phyloP scores from a whole-genome alignment of 2,113 vertebrate genomes.

The Triplophysa siluroides region DNA sequence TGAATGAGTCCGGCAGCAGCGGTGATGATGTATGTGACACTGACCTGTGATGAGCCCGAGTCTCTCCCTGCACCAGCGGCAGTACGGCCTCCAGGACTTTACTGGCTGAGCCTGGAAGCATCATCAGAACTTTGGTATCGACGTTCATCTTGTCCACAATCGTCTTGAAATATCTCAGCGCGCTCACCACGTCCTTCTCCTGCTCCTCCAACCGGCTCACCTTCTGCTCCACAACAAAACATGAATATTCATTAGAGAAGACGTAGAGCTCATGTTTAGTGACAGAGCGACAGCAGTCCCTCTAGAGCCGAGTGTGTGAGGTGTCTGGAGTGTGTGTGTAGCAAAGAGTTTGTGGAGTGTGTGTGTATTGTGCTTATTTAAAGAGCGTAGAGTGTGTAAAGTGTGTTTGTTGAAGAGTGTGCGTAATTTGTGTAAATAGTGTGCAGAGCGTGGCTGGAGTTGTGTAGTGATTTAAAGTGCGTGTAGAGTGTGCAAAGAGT shows the following conservation, averaged over 20 bases:
- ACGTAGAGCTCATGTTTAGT: neutral
- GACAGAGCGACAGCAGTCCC: neutral
- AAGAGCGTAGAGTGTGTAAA: neutral
- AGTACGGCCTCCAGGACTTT: conserved; percentile 96
- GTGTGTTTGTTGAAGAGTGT: neutral
- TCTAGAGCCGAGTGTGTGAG: neutral
- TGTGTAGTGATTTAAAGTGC: no score
- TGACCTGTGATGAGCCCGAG: conserved; percentile 90
- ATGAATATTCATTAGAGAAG: neutral
- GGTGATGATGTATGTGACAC: neutral
- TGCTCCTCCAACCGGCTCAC: conserved; percentile 92
- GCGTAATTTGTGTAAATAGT: neutral
- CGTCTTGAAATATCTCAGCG: conserved; percentile 95
- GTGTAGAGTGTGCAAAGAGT: neutral
- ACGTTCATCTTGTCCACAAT: conserved; percentile 98
- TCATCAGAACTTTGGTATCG: conserved; percentile 94
- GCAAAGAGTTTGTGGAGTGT: neutral
- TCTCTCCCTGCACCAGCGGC: conserved; percentile 88
- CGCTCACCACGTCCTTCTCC: conserved; percentile 97
- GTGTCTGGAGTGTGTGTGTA: no score
- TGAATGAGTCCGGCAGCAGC: no score
- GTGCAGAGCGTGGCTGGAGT: no score
- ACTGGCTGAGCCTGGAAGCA: conserved; percentile 96
- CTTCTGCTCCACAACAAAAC: conserved; percentile 72
- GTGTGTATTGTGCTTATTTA: no score